Percentiles rank a stretch among this genome's conserved stretches.
Conservation (phyloP, 1,140 invertebrate genomes). For the Pygmarrhopalites habei region DNA sequence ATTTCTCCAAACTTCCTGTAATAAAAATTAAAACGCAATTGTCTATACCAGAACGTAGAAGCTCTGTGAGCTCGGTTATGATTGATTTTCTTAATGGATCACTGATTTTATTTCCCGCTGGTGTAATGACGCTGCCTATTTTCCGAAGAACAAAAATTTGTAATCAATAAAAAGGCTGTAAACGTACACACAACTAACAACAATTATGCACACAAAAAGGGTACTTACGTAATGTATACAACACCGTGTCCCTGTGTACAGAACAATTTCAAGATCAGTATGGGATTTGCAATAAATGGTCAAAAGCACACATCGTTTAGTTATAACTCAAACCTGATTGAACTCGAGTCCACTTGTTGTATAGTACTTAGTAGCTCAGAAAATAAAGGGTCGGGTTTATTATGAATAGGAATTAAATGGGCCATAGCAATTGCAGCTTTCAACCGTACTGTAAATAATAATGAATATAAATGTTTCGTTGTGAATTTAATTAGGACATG, state of each 20-base stretch:
- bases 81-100: slow-evolving; percentile 11
- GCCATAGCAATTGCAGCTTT: slow-evolving; percentile 81
- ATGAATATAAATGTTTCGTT: no score
- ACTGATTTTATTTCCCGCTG: slow-evolving; percentile 80
- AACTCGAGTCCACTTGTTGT: slow-evolving; percentile 72
- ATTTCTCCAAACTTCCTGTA: no score
- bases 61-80: neutral
- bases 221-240: slow-evolving; percentile 89
- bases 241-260: slow-evolving; percentile 70
- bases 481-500: no score
- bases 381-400: slow-evolving; percentile 63
- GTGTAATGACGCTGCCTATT: slow-evolving; percentile 67
- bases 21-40: neutral
- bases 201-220: no score
- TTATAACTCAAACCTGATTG: no score
- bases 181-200: no score
- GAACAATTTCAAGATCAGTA: neutral
- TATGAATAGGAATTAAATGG: slow-evolving; percentile 83
- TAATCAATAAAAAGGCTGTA: no score
- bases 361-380: slow-evolving; percentile 80
- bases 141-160: no score
- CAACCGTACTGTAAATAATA: slow-evolving; percentile 76
- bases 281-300: neutral
- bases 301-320: no score
- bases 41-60: neutral